Base-by-base conservation (phyloP, 2,888 invertebrate genomes). In the Melanotus villosus region DNA sequence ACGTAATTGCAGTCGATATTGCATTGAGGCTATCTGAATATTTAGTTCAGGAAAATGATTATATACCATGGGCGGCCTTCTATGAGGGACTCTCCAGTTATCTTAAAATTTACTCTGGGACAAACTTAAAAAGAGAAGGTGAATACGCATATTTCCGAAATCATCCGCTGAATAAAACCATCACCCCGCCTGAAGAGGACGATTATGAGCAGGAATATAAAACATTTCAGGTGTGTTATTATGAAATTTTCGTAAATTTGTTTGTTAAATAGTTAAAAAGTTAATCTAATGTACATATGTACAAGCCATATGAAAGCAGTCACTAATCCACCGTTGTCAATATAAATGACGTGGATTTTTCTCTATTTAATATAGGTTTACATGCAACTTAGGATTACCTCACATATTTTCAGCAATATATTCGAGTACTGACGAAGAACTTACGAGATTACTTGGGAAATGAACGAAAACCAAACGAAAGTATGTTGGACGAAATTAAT, bases 21-120 rank as follows among this genome's bases (percentile, higher is more conserved):
- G 86, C 90, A 0, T 84, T 92, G 57, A 86, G 88, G 21, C 79
- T 92, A 18, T 87, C 89, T 0, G 80, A 82, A 4, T 93, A 92
- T 80, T 81, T 93, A 77, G 81, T 81, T 0, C 79, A 85, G 1
- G 90, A 90, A 78, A 81, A 80, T 0, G 90, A 91, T 76, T 91
- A 90, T 80, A 86, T 91, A 9, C 90, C 92, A 2, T 30, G 65
- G 9, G 19, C 19, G 0, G 16, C 43, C 4, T 65, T 69, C 18
- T 52, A 14, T n/a, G 26, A 14, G 14, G 36, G 16, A 4, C 3
- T 65, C 6, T 21, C 26, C 1, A 36, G 0, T 18, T 58, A 50
- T 16, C 1, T 34, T n/a, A 0, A 5, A 6, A 23, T 47, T 14
- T 58, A 65, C 23, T 9, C 34, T 2, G 6, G 18, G 9, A 1